Percentiles rank a stretch among this genome's conserved stretches.
phyloP scores from a whole-genome alignment of 2,888 invertebrate species.

The Hyposoter didymator region DNA sequence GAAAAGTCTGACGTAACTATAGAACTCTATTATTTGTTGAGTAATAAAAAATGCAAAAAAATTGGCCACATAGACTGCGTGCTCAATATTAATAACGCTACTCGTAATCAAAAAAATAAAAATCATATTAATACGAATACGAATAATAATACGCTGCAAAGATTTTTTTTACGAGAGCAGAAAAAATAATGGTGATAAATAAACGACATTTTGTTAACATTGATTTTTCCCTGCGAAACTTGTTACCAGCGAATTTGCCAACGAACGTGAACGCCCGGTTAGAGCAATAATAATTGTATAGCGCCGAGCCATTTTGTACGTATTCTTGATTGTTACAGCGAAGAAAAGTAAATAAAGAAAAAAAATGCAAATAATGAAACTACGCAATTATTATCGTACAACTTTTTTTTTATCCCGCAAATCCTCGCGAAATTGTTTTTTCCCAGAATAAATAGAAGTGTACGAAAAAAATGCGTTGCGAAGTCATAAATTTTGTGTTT shows the following conservation, averaged over 20 bases:
- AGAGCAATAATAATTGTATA: conserved; percentile 42
- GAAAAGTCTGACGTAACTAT: neutral
- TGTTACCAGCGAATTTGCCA: conserved; percentile 7
- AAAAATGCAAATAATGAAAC: neutral
- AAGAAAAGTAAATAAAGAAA: conserved; percentile 26
- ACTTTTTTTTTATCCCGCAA: neutral
- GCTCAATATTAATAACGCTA: conserved; percentile 20
- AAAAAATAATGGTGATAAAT: neutral
- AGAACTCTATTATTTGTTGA: conserved; percentile 1
- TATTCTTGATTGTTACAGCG: conserved; percentile 60
- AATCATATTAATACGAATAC: neutral
- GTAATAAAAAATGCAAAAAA: conserved; percentile 10
- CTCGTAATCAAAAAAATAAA: neutral
- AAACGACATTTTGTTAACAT: neutral
- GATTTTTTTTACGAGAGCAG: neutral
- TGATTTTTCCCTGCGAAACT: neutral
- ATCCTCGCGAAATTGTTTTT: neutral
- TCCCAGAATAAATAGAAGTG: neutral
- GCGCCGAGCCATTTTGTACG: conserved; percentile 63
- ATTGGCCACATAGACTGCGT: neutral
- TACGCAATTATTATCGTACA: neutral
- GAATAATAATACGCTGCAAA: neutral
- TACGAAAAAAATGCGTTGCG: neutral
- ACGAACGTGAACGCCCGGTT: conserved; percentile 6
- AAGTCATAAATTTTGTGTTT: neutral